Evolutionary conservation across 2,888 invertebrate species (phyloP).

Genomic region (Morpho deidamia): DNA sequence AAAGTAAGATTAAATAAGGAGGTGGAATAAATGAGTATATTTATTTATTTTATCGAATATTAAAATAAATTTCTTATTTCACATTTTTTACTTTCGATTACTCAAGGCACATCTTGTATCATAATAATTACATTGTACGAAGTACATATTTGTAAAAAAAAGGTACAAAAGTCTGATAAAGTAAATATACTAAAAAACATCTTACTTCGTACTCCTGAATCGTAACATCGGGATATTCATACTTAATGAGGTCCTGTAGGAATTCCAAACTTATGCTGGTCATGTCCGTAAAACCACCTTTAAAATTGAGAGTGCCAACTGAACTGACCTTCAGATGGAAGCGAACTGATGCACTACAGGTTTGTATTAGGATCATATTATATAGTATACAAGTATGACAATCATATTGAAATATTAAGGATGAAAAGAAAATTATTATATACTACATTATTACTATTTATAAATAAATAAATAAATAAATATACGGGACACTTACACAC

Average conservation of each 20-base stretch:
- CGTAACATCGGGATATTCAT: conserved; percentile 75
- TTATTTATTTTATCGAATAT: too few species aligned
- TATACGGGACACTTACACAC: too few species aligned
- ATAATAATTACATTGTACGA: too few species aligned
- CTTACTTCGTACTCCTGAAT: conserved; percentile 76
- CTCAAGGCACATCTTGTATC: too few species aligned
- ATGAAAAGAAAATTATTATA: neutral
- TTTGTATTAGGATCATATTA: conserved; percentile 20
- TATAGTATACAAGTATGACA: conserved; percentile 15
- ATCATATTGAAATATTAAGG: neutral
- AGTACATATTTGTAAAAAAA: too few species aligned
- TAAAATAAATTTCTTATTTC: too few species aligned
- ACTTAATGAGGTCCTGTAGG: conserved; percentile 72
- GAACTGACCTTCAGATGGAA: conserved; percentile 20
- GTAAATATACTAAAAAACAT: neutral
- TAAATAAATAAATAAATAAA: too few species aligned
- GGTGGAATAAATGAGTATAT: too few species aligned
- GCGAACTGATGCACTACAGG: conserved; percentile 21
- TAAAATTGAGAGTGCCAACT: conserved; percentile 12
- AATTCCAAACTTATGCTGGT: conserved; percentile 72
- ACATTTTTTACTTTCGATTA: too few species aligned
- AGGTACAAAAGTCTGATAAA: too few species aligned
- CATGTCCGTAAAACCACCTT: conserved; percentile 35
- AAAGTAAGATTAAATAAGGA: too few species aligned
- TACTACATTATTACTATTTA: too few species aligned